Base-by-base conservation (phyloP, 2,888 invertebrate genomes). In the Zaprionus bogoriensis region DNA sequence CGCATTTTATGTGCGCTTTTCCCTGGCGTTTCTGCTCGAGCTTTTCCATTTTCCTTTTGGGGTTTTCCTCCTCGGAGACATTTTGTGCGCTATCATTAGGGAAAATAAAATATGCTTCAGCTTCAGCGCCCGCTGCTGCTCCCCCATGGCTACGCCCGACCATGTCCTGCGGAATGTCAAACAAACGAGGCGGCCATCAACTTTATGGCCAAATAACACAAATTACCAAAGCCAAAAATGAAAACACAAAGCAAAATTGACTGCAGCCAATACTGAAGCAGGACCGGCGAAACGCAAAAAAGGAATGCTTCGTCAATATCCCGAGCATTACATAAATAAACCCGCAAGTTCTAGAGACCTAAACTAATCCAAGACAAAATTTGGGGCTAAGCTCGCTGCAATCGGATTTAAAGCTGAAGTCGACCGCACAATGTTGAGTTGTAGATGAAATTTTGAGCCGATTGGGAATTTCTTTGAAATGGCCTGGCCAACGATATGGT, bases 131-230 rank as follows among this genome's bases (percentile, higher is more conserved):
- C 47, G 36, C 57, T 52, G 46, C 51, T 55, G 14, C 27, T 41
- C 22, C 19, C 30, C 41, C 42, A 54, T 61, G 63, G 45, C 52
- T 58, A n/a, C n/a, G n/a, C 42, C 69, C 44, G 12, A 12, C 54
- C 75, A 74, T 79, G 87, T 87, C 77, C 86, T 86, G 88, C 76
- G 84, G 82, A 88, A 83, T 87, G 88, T 87, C 80, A 84, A 84
- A 69, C 84, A 80, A 87, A 74, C 84, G 79, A 82, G 75, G 53
- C 73, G 84, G 52, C 67, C 87, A 82, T 87, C 88, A 88, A 86
- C 65, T 84, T 84, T 75, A 78, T 79, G 77, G 73, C 39, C 70
- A 75, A 82, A 79, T 67, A 74, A 67, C 75, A 71, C 74, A 84
- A 87, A 78, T 76, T 75, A 75, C 78, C 19, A 60, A 36, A 22